These are phyloP conservation scores for Dunckerocampus dactyliophorus DNA, from an alignment of 2,113 vertebrate species.

Conservation along the genomic window DNA sequence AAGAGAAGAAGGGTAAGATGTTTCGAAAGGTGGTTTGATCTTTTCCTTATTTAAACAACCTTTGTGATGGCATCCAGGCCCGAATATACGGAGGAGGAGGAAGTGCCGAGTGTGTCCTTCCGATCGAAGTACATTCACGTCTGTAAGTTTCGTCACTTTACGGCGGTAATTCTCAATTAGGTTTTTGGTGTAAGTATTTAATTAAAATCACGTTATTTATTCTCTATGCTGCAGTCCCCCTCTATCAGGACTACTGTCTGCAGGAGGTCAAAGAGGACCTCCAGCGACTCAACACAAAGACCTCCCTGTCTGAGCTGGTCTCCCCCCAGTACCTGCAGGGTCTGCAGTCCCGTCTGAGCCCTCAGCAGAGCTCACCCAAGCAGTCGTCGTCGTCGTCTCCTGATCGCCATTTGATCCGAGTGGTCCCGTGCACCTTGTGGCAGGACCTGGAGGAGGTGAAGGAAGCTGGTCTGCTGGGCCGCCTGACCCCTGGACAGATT, in stretches of 20 bases:
- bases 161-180: no score
- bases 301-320: constrained; percentile 39
- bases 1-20: constrained; percentile 31
- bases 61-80: constrained; percentile 20
- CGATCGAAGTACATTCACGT: constrained; percentile 58
- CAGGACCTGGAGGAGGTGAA: constrained; percentile 73
- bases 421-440: constrained; percentile 66
- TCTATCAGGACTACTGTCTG: constrained; percentile 76
- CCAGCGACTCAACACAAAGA: constrained; percentile 16
- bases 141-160: constrained; percentile 59
- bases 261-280: constrained; percentile 41
- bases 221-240: constrained; percentile 31
- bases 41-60: not conserved
- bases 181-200: no score
- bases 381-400: not conserved
- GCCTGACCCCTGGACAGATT: constrained; percentile 53
- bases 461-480: constrained; percentile 51
- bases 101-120: constrained; percentile 27
- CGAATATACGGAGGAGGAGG: constrained; percentile 14
- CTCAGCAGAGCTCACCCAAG: not conserved
- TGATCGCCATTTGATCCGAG: constrained; percentile 16
- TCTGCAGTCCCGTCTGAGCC: constrained; percentile 19
- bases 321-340: constrained; percentile 19
- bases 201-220: not conserved
- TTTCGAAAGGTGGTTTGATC: no score